phyloP scores from a whole-genome alignment of 2,888 invertebrate species.

The Ophion obscuratus region DNA sequence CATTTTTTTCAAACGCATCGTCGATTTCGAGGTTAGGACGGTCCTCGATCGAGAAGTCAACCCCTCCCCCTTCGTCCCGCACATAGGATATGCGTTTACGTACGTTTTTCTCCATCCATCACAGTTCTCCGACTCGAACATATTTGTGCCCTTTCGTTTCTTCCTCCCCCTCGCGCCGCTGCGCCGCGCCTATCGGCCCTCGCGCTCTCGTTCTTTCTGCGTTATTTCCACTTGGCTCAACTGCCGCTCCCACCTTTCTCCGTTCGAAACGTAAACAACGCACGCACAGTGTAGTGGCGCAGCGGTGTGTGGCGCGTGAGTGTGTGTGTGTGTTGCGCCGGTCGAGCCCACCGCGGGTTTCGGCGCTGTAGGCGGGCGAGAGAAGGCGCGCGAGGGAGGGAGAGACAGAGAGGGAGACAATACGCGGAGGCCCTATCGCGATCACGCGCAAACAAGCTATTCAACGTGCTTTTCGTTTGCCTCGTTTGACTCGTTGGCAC shows the following conservation, averaged over 20 bases:
- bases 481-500: not conserved
- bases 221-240: conserved; percentile 10
- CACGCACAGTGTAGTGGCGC: conserved; percentile 50
- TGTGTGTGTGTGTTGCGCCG: not conserved
- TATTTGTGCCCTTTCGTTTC: conserved; percentile 26
- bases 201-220: not conserved
- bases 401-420: not conserved
- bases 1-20: not conserved
- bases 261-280: conserved; percentile 66
- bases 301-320: conserved; percentile 14
- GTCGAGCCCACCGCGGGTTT: conserved; percentile 1
- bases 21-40: not conserved
- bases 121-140: conserved; percentile 33
- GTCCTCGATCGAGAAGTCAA: not conserved
- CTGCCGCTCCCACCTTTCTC: conserved; percentile 39
- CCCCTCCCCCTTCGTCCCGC: not conserved
- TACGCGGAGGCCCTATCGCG: not conserved
- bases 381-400: not conserved
- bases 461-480: conserved; percentile 34
- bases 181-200: conserved; percentile 3
- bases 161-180: not conserved
- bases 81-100: not conserved
- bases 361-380: conserved; percentile 7
- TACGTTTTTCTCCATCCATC: conserved; percentile 47
- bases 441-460: conserved; percentile 37